Base-by-base conservation (phyloP, 2,113 vertebrate species). In the Solea senegalensis region DNA sequence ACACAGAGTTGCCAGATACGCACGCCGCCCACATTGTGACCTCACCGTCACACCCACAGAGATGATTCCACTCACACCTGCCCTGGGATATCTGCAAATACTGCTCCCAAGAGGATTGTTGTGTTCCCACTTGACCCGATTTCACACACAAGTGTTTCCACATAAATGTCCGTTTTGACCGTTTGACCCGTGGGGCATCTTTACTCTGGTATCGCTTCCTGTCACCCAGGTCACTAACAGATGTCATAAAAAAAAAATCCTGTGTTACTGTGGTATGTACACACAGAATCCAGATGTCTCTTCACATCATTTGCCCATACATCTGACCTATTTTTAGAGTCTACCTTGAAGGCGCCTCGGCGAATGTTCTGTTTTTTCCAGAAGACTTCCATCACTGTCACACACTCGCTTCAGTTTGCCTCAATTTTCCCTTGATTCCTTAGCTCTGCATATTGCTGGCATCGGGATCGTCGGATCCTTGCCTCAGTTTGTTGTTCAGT, bases 71-170 rank as follows among this genome's bases (percentile, higher is more conserved):
- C 67, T 85, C 80, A 69, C 84, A 90, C 85, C 83, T 87, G 64
- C 57, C 21, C 59, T 69, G 65, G 44, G 68, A 83, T 81, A 58
- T 68, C 86, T 70, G 64, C 54, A 49, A 28, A 67, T 61, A 14
- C 16, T 5, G 44, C 81, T 83, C 57, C 81, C 65, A 72, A 61
- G 73, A 81, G 49, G 26, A 44, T 54, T 55, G 21, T 54, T 55
- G 21, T 3, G 21, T 54, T 68, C 70, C 69, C 52, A 61, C 77
- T 58, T 58, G 26, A 56, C 62, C 69, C 65, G 39, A 55, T 60
- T 82, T 86, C 79, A 74, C 78, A 84, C 15, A 67, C 69, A 59
- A 66, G 84, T 46, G 81, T 86, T 85, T 81, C 64, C 77, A 68
- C 53, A 52, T 51, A 11, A 80, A 34, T 46, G 65, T 62, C 48